phyloP scores from a whole-genome alignment of 1,140 invertebrate genomes.

The Brachionus rotundiformis region DNA sequence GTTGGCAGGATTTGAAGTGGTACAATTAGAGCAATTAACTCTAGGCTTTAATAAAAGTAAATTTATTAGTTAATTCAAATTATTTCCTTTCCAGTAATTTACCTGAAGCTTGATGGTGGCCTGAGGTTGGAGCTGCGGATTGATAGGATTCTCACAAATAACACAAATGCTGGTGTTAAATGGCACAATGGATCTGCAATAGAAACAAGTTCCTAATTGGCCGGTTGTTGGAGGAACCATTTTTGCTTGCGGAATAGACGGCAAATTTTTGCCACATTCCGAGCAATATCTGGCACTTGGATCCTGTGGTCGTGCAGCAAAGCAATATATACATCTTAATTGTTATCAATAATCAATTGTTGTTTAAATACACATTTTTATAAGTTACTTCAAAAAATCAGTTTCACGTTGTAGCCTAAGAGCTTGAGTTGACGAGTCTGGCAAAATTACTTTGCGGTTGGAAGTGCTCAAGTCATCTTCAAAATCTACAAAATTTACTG shows the following conservation, averaged over 20 bases:
- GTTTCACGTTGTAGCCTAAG: constrained; percentile 59
- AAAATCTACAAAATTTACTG: constrained; percentile 27
- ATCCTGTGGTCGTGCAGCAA: constrained; percentile 58
- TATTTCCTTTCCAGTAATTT: not conserved
- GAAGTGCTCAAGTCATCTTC: not conserved
- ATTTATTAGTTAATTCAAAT: not conserved
- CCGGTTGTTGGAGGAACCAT: constrained; percentile 59
- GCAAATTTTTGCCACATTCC: constrained; percentile 57
- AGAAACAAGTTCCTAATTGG: constrained; percentile 61
- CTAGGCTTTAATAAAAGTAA: constrained; percentile 53
- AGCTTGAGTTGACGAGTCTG: constrained; percentile 56
- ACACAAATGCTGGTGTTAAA: constrained; percentile 60
- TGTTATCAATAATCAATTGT: too few relatives aligned
- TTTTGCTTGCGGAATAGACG: constrained; percentile 56
- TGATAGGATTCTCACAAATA: constrained; percentile 62
- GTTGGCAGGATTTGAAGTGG: constrained; percentile 59
- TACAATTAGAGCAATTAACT: constrained; percentile 56
- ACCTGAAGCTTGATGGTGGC: constrained; percentile 53
- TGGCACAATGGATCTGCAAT: constrained; percentile 61
- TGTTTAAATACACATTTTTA: not conserved
- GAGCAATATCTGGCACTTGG: constrained; percentile 59
- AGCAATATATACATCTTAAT: constrained; percentile 60
- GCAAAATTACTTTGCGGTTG: constrained; percentile 27
- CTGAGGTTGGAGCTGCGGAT: constrained; percentile 58
- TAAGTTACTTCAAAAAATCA: constrained; percentile 61